A percentile compares a stretch with the other conserved stretches of the same genome.
phyloP scores from a whole-genome alignment of 2,113 vertebrate species.

The Mionectes macconnelli region DNA sequence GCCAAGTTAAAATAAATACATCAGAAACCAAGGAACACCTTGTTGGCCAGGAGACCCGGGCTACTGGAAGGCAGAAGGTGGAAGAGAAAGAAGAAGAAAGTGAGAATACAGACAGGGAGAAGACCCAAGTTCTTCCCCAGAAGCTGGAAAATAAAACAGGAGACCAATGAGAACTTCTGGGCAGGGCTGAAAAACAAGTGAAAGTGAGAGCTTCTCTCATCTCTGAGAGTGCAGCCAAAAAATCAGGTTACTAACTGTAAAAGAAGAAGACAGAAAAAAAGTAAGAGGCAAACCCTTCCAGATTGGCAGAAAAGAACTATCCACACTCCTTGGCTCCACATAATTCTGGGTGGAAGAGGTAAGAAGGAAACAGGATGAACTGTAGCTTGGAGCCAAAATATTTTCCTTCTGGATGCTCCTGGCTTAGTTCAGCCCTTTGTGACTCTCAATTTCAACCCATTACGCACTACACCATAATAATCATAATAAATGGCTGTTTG shows the following conservation, averaged over 20 bases:
- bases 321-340: not conserved
- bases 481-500: slow-evolving; percentile 38
- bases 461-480: slow-evolving; percentile 1
- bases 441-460: slow-evolving; percentile 31
- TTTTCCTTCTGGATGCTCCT: slow-evolving; percentile 16
- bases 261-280: not conserved
- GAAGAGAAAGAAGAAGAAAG: not conserved
- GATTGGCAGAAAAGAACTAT: slow-evolving; percentile 4
- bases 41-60: not conserved
- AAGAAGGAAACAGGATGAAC: not conserved
- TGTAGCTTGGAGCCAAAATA: not conserved
- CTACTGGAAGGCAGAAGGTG: not conserved
- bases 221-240: slow-evolving; percentile 6
- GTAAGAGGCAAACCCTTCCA: not conserved
- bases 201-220: slow-evolving; percentile 42
- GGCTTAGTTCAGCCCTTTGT: slow-evolving; percentile 28
- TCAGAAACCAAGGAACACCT: slow-evolving; percentile 5
- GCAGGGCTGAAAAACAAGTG: slow-evolving; percentile 31
- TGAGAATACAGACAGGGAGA: not conserved
- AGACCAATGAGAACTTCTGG: not conserved
- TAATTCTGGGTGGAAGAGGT: not conserved
- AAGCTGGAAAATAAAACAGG: slow-evolving; percentile 20
- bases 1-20: slow-evolving; percentile 16
- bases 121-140: slow-evolving; percentile 4
- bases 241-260: slow-evolving; percentile 3